A percentile compares a stretch with the other conserved stretches of the same genome.
Conservation (phyloP, 2,113 vertebrate genomes). For the Pycnonotus jocosus region DNA sequence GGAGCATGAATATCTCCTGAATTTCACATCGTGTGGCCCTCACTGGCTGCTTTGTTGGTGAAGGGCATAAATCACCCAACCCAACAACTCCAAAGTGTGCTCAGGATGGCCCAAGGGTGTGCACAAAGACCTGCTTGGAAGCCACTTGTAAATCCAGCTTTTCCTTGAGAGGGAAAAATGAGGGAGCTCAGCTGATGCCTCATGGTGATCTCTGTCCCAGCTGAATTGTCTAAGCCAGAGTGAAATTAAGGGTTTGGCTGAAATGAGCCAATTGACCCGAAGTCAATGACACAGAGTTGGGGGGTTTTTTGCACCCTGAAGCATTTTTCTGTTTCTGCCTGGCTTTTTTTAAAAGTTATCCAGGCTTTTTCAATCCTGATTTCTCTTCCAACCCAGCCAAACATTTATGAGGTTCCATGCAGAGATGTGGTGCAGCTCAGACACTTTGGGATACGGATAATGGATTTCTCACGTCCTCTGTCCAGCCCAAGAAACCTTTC, state of each 20-base stretch:
- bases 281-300: not conserved
- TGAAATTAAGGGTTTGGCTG: not conserved
- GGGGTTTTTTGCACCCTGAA: not conserved
- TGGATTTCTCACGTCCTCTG: not conserved
- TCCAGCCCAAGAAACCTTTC: not conserved
- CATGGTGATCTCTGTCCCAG: not conserved
- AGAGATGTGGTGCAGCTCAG: not conserved
- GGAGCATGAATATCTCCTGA: not conserved
- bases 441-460: not conserved
- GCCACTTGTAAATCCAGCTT: not conserved
- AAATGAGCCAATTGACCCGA: not conserved
- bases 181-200: not conserved
- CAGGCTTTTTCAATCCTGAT: not conserved
- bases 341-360: not conserved
- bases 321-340: not conserved
- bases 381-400: not conserved
- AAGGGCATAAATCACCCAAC: not conserved
- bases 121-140: not conserved
- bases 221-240: not conserved
- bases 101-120: not conserved
- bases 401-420: not conserved
- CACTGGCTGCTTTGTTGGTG: not conserved
- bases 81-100: not conserved
- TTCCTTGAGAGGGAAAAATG: not conserved
- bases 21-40: not conserved